Percentiles rank a stretch among this genome's conserved stretches.
These are phyloP conservation scores for Grammomys surdaster DNA, from an alignment of 2,113 vertebrate species.

Conservation along the genomic window DNA sequence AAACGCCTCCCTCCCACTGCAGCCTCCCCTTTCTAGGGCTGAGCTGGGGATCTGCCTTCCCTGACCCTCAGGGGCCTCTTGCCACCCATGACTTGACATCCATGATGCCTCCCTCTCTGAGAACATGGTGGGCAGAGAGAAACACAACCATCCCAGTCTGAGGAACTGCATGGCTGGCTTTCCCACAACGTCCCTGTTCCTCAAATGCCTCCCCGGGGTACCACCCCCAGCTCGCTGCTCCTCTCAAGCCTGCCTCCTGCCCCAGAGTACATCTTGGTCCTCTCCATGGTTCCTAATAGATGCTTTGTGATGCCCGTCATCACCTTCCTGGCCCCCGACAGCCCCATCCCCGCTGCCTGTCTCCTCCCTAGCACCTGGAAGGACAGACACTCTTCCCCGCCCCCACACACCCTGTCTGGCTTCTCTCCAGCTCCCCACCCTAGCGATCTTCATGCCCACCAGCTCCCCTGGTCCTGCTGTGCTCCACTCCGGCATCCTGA, in stretches of 20 bases:
- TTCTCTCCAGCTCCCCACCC: neutral
- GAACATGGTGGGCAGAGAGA: neutral
- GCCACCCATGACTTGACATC: neutral
- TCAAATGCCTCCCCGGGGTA: neutral
- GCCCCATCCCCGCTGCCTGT: neutral
- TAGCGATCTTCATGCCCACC: neutral
- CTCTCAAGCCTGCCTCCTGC: neutral
- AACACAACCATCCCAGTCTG: neutral
- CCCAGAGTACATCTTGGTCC: neutral
- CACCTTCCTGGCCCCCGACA: neutral
- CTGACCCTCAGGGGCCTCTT: neutral
- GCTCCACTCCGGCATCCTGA: neutral
- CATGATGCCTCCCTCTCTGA: neutral
- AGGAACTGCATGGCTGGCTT: neutral
- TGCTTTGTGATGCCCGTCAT: neutral
- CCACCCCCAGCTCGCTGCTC: neutral
- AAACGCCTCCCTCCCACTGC: neutral
- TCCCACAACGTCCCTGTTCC: rapidly evolving
- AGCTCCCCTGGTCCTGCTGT: neutral
- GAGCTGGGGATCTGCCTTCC: neutral
- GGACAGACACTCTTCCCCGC: neutral
- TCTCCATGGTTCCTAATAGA: neutral
- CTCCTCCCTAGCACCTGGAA: neutral
- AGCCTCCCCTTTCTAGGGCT: neutral
- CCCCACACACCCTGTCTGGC: neutral